These are phyloP conservation scores for Cygnus olor DNA, from an alignment of 2,797 vertebrate species.

Conservation along the genomic window DNA sequence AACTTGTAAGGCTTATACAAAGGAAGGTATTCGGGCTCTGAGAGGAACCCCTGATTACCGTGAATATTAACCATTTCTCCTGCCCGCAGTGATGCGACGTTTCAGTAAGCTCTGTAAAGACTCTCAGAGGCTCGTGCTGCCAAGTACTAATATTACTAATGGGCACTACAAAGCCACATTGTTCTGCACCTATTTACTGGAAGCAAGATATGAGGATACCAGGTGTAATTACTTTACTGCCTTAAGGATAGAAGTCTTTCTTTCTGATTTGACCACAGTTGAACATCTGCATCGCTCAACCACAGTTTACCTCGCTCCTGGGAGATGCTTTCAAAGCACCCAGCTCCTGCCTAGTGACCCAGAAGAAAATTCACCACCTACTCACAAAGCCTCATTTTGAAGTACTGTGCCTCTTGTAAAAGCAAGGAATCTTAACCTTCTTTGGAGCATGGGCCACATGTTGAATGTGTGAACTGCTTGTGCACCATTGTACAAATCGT, in stretches of 20 bases:
- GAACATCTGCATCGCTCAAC: slow-evolving; percentile 57
- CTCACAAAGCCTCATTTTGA: slow-evolving; percentile 22
- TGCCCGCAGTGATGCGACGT: background rate
- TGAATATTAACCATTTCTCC: background rate
- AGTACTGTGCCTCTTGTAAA: background rate
- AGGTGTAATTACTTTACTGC: slow-evolving; percentile 51
- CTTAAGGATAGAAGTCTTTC: slow-evolving; percentile 58
- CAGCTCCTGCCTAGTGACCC: slow-evolving; percentile 30
- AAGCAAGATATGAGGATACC: slow-evolving; percentile 58
- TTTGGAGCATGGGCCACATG: background rate
- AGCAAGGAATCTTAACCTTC: background rate
- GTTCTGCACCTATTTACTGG: slow-evolving; percentile 47
- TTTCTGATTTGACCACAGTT: slow-evolving; percentile 67
- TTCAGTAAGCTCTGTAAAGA: background rate
- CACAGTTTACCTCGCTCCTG: slow-evolving; percentile 45
- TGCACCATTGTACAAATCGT: background rate
- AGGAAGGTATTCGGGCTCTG: background rate
- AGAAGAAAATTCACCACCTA: slow-evolving; percentile 55
- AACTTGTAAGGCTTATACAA: background rate
- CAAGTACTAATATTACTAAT: slow-evolving; percentile 7
- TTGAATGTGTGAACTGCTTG: background rate
- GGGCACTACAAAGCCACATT: slow-evolving; percentile 61
- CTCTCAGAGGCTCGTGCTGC: background rate
- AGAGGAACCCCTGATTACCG: background rate
- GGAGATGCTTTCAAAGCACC: slow-evolving; percentile 58